Percentiles rank a stretch among this genome's conserved stretches.
These are phyloP conservation scores for Drosophila anomelani DNA, from an alignment of 2,888 invertebrate species.

Conservation along the genomic window DNA sequence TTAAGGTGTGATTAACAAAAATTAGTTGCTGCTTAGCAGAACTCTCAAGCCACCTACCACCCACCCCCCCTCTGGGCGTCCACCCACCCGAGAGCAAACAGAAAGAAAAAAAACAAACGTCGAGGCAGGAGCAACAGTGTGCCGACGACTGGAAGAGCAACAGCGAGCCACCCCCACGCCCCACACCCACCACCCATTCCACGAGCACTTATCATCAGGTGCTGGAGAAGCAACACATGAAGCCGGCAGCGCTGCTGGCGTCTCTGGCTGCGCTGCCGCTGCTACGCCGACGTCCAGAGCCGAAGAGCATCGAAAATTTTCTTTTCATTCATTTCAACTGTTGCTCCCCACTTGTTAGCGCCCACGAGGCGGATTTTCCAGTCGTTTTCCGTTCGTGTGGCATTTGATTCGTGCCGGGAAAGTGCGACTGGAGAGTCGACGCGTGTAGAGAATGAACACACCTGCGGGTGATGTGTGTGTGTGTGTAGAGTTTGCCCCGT, in stretches of 20 bases:
- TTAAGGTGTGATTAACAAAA: constrained; percentile 79
- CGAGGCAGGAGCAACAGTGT: constrained; percentile 58
- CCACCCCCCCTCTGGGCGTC: background rate
- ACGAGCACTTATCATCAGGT: constrained; percentile 50
- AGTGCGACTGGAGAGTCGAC: constrained; percentile 25
- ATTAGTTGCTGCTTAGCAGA: constrained; percentile 75
- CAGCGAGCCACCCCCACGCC: constrained; percentile 17
- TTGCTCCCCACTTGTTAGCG: constrained; percentile 82
- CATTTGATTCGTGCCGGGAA: constrained; percentile 3
- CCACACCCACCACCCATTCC: background rate
- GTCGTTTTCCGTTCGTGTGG: constrained; percentile 1
- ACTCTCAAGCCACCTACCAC: background rate
- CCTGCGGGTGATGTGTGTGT: constrained; percentile 13
- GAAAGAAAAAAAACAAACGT: constrained; percentile 6
- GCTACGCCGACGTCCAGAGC: constrained; percentile 9
- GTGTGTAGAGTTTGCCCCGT: constrained; percentile 36
- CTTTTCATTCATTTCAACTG: constrained; percentile 80
- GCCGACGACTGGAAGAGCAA: constrained; percentile 55
- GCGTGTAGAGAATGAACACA: constrained; percentile 12
- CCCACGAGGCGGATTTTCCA: constrained; percentile 56
- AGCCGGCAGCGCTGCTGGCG: constrained; percentile 35
- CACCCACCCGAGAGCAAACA: background rate
- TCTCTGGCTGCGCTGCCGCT: background rate
- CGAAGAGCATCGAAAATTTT: constrained; percentile 36
- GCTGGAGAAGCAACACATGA: constrained; percentile 73